phyloP scores from a whole-genome alignment of 2,888 invertebrate species.

The Polia nebulosa region DNA sequence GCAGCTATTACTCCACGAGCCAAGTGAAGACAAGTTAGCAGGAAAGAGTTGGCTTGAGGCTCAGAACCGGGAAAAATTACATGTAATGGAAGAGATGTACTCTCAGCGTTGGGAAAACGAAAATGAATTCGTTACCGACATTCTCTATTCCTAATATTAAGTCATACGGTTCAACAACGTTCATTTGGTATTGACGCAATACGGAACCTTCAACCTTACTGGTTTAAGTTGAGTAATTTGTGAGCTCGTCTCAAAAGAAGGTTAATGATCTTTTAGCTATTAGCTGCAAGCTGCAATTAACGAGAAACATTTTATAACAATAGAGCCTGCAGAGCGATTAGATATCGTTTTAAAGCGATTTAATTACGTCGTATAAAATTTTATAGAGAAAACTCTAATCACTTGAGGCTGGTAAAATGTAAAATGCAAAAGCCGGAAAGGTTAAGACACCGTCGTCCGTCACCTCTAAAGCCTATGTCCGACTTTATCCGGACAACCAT shows the following conservation, averaged over 20 bases:
- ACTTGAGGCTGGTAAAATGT: not conserved
- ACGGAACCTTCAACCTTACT: conserved; percentile 5
- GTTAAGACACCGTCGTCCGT: no score
- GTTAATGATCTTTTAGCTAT: conserved; percentile 19
- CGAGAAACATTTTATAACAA: not conserved
- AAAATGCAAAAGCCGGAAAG: not conserved
- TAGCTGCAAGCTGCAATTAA: not conserved
- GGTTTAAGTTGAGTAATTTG: conserved; percentile 11
- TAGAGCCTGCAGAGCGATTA: not conserved
- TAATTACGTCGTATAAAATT: not conserved
- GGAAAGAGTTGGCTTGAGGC: no score
- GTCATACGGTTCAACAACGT: not conserved
- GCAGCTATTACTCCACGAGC: no score
- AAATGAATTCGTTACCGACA: not conserved
- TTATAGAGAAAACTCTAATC: not conserved
- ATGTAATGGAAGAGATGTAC: not conserved
- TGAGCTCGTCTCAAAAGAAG: conserved; percentile 16
- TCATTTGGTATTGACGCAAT: not conserved
- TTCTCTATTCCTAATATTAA: not conserved
- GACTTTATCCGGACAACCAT: not conserved
- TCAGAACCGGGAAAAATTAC: no score
- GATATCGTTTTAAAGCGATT: not conserved
- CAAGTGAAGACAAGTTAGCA: no score
- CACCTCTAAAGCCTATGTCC: not conserved
- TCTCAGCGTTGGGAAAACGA: not conserved